phyloP scores from a whole-genome alignment of 92 coral and sea anemone species.

The Palythoa grandis region DNA sequence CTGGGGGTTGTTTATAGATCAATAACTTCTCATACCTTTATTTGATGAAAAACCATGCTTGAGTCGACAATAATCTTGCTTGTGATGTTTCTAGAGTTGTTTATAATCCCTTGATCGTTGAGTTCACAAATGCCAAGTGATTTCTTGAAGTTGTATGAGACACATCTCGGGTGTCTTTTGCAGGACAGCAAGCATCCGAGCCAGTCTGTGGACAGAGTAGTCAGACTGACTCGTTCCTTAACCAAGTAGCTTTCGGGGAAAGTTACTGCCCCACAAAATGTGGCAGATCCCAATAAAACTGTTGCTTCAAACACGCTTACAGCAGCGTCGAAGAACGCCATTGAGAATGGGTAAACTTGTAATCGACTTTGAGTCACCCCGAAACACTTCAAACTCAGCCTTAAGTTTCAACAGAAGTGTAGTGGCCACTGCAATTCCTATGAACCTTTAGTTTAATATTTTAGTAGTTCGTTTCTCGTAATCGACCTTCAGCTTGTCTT shows the following conservation, averaged over 20 bases:
- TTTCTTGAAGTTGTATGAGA: conserved; percentile 7
- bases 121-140: neutral
- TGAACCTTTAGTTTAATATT: neutral
- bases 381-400: neutral
- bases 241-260: neutral
- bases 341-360: neutral
- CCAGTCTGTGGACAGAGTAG: conserved; percentile 1
- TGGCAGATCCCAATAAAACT: neutral
- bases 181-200: neutral
- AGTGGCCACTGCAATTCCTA: neutral
- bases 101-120: neutral
- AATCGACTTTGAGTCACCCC: no score
- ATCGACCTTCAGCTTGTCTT: neutral
- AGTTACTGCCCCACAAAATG: conserved; percentile 4
- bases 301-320: neutral
- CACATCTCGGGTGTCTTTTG: conserved; percentile 11
- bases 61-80: conserved; percentile 7
- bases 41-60: conserved; percentile 34
- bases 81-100: neutral
- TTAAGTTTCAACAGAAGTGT: neutral
- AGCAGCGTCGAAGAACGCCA: neutral
- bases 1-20: no score
- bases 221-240: neutral
- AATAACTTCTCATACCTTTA: neutral
- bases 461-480: neutral